Evolutionary conservation across 2,113 vertebrate species (phyloP).

Genomic region (Otocyon megalotis): DNA sequence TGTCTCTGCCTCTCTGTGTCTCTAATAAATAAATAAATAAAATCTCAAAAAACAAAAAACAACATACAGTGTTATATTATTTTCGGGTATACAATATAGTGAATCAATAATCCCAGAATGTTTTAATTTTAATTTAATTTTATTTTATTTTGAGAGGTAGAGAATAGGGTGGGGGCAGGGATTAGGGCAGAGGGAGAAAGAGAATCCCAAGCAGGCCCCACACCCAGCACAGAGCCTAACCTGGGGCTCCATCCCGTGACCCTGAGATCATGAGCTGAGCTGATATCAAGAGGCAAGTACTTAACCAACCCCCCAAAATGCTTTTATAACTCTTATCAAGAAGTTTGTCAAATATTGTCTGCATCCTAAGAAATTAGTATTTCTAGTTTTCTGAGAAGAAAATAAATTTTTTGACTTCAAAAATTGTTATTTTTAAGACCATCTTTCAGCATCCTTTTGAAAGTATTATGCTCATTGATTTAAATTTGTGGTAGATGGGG

Average conservation of each 20-base stretch:
- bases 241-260: background rate
- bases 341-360: constrained; percentile 6
- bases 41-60: too few species aligned
- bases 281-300: background rate
- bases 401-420: background rate
- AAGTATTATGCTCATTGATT: background rate
- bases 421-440: background rate
- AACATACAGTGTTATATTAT: background rate
- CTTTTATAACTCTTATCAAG: background rate
- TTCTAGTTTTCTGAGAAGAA: constrained; percentile 1
- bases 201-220: background rate
- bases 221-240: background rate
- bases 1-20: too few species aligned
- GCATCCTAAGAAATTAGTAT: background rate
- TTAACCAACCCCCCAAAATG: background rate
- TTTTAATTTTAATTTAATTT: background rate
- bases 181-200: background rate
- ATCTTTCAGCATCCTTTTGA: background rate
- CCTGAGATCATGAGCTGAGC: background rate
- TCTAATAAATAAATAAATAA: too few species aligned
- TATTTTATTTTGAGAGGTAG: background rate
- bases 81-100: background rate
- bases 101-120: background rate
- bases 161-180: background rate
- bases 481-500: background rate